These are phyloP conservation scores for Parnassius smintheus DNA, from an alignment of 2,888 invertebrate species.

Conservation along the genomic window DNA sequence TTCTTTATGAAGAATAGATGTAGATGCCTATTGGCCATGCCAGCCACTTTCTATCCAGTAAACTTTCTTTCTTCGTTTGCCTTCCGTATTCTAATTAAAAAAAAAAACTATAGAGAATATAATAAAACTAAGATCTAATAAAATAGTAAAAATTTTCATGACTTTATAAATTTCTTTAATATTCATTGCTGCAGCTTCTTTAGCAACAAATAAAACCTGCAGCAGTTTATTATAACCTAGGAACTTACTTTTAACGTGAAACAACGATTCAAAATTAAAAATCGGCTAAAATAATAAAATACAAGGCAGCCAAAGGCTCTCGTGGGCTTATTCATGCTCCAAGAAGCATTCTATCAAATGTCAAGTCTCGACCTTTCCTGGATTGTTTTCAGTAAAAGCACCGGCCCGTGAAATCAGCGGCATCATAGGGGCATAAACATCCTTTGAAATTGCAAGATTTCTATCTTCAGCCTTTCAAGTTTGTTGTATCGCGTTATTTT, in stretches of 20 bases:
- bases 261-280: constrained; percentile 27
- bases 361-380: constrained; percentile 61
- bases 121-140: too few relatives aligned
- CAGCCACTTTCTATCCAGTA: too few relatives aligned
- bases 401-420: constrained; percentile 66
- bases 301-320: constrained; percentile 35
- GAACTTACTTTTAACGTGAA: not conserved
- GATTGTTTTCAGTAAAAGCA: constrained; percentile 57
- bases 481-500: constrained; percentile 32
- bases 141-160: too few relatives aligned
- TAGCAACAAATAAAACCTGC: not conserved
- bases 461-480: constrained; percentile 39
- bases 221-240: not conserved
- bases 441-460: constrained; percentile 54
- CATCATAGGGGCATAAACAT: constrained; percentile 51
- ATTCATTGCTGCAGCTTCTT: too few relatives aligned
- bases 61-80: too few relatives aligned
- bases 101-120: too few relatives aligned
- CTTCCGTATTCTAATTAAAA: too few relatives aligned
- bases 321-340: constrained; percentile 57
- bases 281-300: constrained; percentile 42
- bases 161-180: too few relatives aligned
- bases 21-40: too few relatives aligned
- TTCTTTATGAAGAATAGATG: too few relatives aligned
- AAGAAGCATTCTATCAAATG: constrained; percentile 71